Evolutionary conservation across 2,888 invertebrate genomes (phyloP), one percentile per base, ranked within the genome.

Genomic region (Plagodis pulveraria): DNA sequence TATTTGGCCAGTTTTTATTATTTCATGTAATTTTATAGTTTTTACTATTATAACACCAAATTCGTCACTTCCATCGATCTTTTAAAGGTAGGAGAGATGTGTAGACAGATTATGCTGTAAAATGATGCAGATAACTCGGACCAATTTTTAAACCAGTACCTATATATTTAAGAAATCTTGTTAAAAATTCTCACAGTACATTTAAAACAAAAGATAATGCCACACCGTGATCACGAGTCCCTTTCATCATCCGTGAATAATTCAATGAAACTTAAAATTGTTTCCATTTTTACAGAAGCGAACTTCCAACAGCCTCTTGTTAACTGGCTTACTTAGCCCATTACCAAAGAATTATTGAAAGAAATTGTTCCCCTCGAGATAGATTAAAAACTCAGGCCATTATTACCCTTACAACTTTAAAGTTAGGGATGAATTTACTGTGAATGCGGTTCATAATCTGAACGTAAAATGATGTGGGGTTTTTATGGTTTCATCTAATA

Each of bases 281-380:
- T 74, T 73, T 76, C 72, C 75, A 75, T 75, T 80, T 77, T 76
- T 80, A 80, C 73, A 67, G 67, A 69, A 70, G 76, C 70, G 73
- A 67, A 65, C 72, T 65, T 74, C 76, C 69, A 69, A 74, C 74
- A 78, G 79, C 75, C 74, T 76, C 80, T 81, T 80, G 83, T 81
- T 84, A 85, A 84, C 84, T 80, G 82, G 77, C 81, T 82, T 82
- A 85, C 83, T 86, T 83, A 77, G 76, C 63, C 77, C 80, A 83
- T 86, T 85, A 80, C 78, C 68, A 66, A 70, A 62, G 67, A 81
- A 84, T 83, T 84, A 84, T 84, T 85, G 80, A 82, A 83, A 79
- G 81, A 80, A 80, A 83, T 77, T 77, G 76, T 75, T 78, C 67
- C 76, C 80, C 76, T 54, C 64, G 70, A 74, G 77, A 74, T 63